phyloP scores from a whole-genome alignment of 2,797 vertebrate genomes.

The Eurystomus glaucurus region DNA sequence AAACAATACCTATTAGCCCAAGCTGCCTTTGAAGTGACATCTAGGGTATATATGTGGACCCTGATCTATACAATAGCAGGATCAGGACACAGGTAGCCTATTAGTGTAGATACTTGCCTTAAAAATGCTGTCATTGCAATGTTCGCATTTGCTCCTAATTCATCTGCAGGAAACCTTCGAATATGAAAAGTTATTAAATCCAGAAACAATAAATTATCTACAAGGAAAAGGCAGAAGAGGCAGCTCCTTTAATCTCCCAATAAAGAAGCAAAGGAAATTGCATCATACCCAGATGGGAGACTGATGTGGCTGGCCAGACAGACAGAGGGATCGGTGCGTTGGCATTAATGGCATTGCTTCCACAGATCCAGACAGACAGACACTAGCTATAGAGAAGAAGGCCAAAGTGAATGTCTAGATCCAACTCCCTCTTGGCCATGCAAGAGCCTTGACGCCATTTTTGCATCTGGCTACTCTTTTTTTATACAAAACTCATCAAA shows the following conservation, averaged over 20 bases:
- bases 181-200: constrained; percentile 46
- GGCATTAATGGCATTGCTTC: constrained; percentile 47
- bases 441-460: neutral
- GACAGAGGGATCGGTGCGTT: constrained; percentile 33
- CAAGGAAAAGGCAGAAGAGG: constrained; percentile 22
- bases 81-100: neutral
- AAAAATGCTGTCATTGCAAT: neutral
- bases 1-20: neutral
- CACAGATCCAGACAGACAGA: constrained; percentile 19
- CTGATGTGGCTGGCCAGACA: constrained; percentile 44
- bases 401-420: neutral
- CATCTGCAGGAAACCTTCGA: constrained; percentile 59
- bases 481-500: neutral
- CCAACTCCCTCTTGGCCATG: neutral
- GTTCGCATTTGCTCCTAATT: neutral
- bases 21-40: neutral
- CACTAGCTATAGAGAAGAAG: neutral
- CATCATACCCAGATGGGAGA: constrained; percentile 56
- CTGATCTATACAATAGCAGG: neutral
- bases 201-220: constrained; percentile 70
- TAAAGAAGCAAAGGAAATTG: constrained; percentile 71
- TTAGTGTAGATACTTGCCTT: neutral
- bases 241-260: constrained; percentile 52
- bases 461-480: neutral
- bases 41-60: neutral